Percentiles rank a stretch among this genome's conserved stretches.
phyloP scores from a whole-genome alignment of 2,888 invertebrate species.

The Microplitis manilae region DNA sequence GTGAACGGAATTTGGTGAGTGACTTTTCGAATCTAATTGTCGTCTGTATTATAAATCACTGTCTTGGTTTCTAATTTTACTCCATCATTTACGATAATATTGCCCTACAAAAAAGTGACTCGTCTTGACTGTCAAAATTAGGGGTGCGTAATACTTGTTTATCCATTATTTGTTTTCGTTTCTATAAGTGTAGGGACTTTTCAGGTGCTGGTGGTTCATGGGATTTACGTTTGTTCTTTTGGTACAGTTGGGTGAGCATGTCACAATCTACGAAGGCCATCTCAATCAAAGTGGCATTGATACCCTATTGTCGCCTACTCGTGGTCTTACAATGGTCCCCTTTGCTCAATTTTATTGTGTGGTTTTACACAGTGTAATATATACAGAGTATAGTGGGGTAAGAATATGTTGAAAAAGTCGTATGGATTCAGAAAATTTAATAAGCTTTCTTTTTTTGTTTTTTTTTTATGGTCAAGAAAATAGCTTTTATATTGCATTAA shows the following conservation, averaged over 20 bases:
- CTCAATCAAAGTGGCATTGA: slow-evolving; percentile 71
- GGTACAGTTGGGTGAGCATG: slow-evolving; percentile 68
- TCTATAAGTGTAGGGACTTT: slow-evolving; percentile 45
- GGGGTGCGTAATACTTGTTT: slow-evolving; percentile 43
- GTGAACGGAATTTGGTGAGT: too few species aligned
- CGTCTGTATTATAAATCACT: background rate
- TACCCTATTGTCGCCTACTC: slow-evolving; percentile 58
- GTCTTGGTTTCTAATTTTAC: background rate
- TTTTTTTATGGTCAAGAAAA: too few species aligned
- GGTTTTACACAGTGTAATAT: background rate
- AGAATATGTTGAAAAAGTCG: background rate
- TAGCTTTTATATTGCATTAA: too few species aligned
- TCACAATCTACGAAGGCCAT: slow-evolving; percentile 67
- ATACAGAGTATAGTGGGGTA: background rate
- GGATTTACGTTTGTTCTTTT: slow-evolving; percentile 60
- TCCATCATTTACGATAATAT: background rate
- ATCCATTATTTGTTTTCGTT: slow-evolving; percentile 28
- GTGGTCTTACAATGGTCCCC: slow-evolving; percentile 50
- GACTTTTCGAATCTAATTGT: too few species aligned
- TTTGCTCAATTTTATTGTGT: slow-evolving; percentile 47
- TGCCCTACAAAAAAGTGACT: slow-evolving; percentile 49
- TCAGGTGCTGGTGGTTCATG: slow-evolving; percentile 55
- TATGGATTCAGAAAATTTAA: too few species aligned
- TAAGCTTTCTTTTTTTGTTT: too few species aligned
- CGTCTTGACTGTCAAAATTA: slow-evolving; percentile 31